A percentile compares a stretch with the other conserved stretches of the same genome.
These are phyloP conservation scores for Xiphorhynchus erythropygius DNA, from an alignment of 2,797 vertebrate species.

Conservation along the genomic window DNA sequence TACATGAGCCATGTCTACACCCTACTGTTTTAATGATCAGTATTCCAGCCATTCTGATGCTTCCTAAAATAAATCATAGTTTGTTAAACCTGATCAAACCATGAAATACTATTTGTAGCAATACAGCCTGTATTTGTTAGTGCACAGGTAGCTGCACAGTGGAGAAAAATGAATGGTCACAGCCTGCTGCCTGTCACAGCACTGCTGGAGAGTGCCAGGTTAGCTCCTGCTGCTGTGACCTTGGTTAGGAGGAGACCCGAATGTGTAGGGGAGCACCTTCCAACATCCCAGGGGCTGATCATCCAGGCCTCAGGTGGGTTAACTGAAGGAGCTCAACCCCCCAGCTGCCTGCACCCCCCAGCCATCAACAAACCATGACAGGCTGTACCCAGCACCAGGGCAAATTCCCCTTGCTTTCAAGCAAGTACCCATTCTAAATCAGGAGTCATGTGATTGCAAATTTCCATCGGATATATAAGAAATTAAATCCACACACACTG, in stretches of 20 bases:
- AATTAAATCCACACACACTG: neutral
- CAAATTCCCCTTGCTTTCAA: neutral
- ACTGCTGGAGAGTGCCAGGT: neutral
- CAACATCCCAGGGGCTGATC: neutral
- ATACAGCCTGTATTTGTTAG: neutral
- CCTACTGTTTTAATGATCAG: neutral
- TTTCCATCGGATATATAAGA: neutral
- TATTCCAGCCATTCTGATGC: neutral
- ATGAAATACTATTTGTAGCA: neutral
- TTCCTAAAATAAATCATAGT: neutral
- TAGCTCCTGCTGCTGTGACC: neutral
- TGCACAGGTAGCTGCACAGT: neutral
- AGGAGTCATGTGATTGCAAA: neutral
- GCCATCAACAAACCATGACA: neutral
- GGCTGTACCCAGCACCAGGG: neutral
- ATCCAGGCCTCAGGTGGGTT: too few relatives aligned
- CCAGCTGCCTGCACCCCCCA: neutral
- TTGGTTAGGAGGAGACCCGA: neutral
- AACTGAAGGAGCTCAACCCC: neutral
- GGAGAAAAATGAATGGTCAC: neutral
- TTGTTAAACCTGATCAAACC: neutral
- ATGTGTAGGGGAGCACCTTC: accelerated
- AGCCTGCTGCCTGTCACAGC: neutral
- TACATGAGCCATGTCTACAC: neutral
- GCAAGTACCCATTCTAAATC: neutral